A percentile compares a stretch with the other conserved stretches of the same genome.
phyloP scores from a whole-genome alignment of 2,888 invertebrate species.

The Machimus rusticus region DNA sequence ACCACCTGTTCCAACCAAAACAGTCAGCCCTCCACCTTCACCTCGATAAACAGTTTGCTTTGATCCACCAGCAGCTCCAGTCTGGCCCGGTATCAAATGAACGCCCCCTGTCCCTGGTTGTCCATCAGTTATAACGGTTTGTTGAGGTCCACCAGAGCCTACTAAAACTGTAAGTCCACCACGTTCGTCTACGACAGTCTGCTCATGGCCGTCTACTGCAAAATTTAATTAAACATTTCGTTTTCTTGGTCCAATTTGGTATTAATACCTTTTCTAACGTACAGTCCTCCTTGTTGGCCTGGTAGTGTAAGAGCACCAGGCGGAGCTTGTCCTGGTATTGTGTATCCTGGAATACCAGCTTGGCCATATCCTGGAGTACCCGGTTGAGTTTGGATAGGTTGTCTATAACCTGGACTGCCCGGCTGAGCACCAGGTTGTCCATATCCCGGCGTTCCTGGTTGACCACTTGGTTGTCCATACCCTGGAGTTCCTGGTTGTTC shows the following conservation, averaged over 20 bases:
- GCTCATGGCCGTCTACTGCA: slow-evolving; percentile 43
- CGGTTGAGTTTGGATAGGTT: background rate
- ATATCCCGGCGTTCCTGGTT: background rate
- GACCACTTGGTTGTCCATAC: background rate
- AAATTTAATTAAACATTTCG: background rate
- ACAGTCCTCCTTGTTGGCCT: background rate
- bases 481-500: background rate
- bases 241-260: background rate
- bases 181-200: slow-evolving; percentile 43
- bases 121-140: slow-evolving; percentile 49
- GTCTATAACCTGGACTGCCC: background rate
- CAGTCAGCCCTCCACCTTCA: slow-evolving; percentile 46
- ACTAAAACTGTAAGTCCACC: slow-evolving; percentile 49
- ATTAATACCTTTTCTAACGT: background rate
- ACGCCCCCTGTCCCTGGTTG: slow-evolving; percentile 40
- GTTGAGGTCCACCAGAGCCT: slow-evolving; percentile 50
- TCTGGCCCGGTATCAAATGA: slow-evolving; percentile 40
- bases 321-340: background rate
- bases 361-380: background rate
- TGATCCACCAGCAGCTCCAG: background rate
- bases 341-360: background rate
- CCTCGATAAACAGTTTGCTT: slow-evolving; percentile 49
- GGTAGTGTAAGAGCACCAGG: background rate
- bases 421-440: background rate
- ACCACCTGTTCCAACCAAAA: slow-evolving; percentile 50